Percentiles rank a stretch among this genome's conserved stretches.
Evolutionary conservation across 2,888 invertebrate genomes (phyloP).

Genomic region (Coelinius sp.): DNA sequence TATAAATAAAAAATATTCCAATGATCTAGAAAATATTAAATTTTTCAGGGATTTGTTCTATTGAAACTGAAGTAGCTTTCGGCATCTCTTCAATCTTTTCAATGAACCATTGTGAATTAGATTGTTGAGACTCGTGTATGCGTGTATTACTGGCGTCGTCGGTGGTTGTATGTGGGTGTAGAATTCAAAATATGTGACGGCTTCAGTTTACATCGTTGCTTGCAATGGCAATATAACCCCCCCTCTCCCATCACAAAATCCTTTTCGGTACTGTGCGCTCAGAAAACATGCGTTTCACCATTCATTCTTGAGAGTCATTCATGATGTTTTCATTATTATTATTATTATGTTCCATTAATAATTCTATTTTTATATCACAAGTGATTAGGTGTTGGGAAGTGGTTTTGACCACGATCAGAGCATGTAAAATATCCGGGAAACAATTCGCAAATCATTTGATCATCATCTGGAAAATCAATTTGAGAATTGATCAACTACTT

Average conservation of each 20-base stretch:
- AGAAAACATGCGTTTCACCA: slow-evolving; percentile 39
- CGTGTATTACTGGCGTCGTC: not conserved
- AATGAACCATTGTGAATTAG: not conserved
- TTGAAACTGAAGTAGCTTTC: not conserved
- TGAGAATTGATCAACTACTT: not conserved
- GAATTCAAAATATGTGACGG: slow-evolving; percentile 39
- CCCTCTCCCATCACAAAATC: slow-evolving; percentile 23
- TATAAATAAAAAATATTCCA: no score
- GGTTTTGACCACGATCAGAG: not conserved
- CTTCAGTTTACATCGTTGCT: slow-evolving; percentile 35
- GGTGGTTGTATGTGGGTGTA: slow-evolving; percentile 27
- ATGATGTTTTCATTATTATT: slow-evolving; percentile 10
- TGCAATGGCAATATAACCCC: slow-evolving; percentile 16
- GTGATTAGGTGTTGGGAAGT: slow-evolving; percentile 18
- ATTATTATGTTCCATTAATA: not conserved
- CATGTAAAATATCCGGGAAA: slow-evolving; percentile 28
- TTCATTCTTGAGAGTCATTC: slow-evolving; percentile 38
- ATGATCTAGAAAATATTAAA: no score
- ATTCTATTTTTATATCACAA: not conserved
- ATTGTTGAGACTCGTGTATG: not conserved
- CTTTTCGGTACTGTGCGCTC: slow-evolving; percentile 39
- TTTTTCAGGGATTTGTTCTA: not conserved
- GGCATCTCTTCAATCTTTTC: not conserved
- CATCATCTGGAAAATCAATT: not conserved
- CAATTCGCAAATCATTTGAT: not conserved